Conservation (phyloP, 2,113 vertebrate genomes). For the Eidolon helvum region DNA sequence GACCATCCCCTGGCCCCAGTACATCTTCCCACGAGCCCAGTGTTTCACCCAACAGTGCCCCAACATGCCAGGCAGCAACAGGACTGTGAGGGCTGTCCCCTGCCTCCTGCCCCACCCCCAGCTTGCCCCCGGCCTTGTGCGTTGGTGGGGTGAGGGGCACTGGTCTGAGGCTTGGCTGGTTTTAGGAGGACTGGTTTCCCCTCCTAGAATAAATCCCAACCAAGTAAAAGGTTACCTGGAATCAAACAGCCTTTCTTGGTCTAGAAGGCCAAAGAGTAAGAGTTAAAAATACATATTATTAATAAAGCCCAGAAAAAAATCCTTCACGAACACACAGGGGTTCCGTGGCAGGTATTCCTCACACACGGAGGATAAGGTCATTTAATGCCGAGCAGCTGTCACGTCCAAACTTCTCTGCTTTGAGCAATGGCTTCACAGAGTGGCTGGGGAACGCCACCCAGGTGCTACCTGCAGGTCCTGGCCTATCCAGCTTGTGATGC, state of each 20-base stretch:
- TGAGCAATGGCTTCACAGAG: neutral
- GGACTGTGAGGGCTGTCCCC: neutral
- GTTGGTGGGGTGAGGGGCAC: accelerated
- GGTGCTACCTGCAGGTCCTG: accelerated
- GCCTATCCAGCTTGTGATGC: accelerated
- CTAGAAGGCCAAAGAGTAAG: neutral
- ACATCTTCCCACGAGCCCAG: neutral
- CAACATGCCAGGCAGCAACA: neutral
- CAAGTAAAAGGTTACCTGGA: neutral
- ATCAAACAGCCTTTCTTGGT: neutral
- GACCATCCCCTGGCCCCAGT: neutral
- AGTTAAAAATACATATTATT: neutral
- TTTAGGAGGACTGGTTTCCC: neutral
- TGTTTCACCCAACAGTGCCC: accelerated
- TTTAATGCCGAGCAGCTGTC: neutral
- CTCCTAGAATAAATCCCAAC: neutral
- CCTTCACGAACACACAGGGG: neutral
- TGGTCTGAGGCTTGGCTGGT: neutral
- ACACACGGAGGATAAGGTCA: accelerated
- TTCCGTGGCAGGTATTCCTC: neutral
- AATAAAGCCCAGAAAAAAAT: neutral
- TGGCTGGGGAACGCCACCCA: accelerated
- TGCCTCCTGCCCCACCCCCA: neutral
- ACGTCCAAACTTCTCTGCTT: neutral
- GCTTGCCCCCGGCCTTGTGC: neutral